Base-by-base conservation (phyloP, 2,888 invertebrate species). In the Apamea sordens region DNA sequence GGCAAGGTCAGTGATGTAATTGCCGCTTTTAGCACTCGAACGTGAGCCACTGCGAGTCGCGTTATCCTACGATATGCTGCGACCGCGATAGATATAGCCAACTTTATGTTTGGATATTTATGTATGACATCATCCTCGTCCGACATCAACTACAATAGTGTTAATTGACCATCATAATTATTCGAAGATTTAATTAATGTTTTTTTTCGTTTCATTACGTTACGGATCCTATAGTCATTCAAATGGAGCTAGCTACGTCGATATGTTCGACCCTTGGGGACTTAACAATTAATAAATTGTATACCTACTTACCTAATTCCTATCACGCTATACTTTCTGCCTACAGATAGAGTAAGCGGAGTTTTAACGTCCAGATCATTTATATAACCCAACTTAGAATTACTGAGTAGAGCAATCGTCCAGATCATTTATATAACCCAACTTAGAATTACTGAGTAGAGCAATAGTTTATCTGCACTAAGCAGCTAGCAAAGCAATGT, bases 1-100 rank as follows among this genome's bases (percentile, higher is more conserved):
- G 75, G 88, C 96, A 95, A 96, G 96, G 96, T 92, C 95, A 94
- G 92, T 97, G 96, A 97, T 95, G 96, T 96, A 96, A 97, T 96
- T 94, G 94, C 95, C 93, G 92, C 87, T 94, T 96, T 96, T 96
- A 96, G 95, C 95, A 90, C 90, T 91, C 89, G 92, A 94, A 94
- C 94, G 93, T 90, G 92, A 93, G 89, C 90, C 90, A 92, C 91
- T 91, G 89, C 89, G 90, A 92, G 89, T 90, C 86, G 84, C 74
- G 87, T 88, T 90, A 90, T 86, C 84, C 86, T 88, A 87, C 73
- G 75, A 80, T 82, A 81, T 73, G 71, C 53, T 67, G 81, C 72
- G 80, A 75, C 64, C 71, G 81, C 72, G 80, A 77, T 84, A 80
- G 67, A 67, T 82, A 73, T 78, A 73, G 61, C 70, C 75, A 76